These are phyloP conservation scores for Hydrozoanthus tunicans DNA, from an alignment of 64 coral and sea anemone species.

Conservation along the genomic window DNA sequence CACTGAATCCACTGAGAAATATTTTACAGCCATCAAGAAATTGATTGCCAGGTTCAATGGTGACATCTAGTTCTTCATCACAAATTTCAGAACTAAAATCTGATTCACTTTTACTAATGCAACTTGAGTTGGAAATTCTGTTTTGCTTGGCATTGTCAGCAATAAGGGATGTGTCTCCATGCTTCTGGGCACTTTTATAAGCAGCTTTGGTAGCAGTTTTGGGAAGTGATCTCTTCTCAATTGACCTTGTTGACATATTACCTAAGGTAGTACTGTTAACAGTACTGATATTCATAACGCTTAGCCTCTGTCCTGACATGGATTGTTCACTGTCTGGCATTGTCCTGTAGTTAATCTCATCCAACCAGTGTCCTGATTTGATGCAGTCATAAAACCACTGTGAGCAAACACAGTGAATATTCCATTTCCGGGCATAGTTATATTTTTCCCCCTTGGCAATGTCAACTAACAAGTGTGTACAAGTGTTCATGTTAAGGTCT, in stretches of 20 bases:
- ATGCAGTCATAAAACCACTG: slow-evolving; percentile 98
- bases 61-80: slow-evolving; percentile 50
- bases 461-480: slow-evolving; percentile 90
- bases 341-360: slow-evolving; percentile 70
- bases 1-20: slow-evolving; percentile 94
- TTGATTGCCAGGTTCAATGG: slow-evolving; percentile 69
- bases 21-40: slow-evolving; percentile 98
- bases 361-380: slow-evolving; percentile 79
- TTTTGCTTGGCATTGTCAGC: slow-evolving; percentile 48
- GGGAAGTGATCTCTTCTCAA: not conserved
- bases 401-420: slow-evolving; percentile 86
- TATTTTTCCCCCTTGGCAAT: slow-evolving; percentile 82
- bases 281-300: slow-evolving; percentile 42
- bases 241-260: slow-evolving; percentile 33
- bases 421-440: slow-evolving; percentile 91
- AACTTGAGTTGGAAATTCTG: not conserved
- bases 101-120: slow-evolving; percentile 9
- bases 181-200: slow-evolving; percentile 82
- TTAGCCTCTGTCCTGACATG: slow-evolving; percentile 52
- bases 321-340: slow-evolving; percentile 59
- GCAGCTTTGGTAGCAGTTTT: slow-evolving; percentile 83
- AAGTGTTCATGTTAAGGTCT: slow-evolving; percentile 84
- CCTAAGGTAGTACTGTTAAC: slow-evolving; percentile 39
- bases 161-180: slow-evolving; percentile 72
- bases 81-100: not conserved